Evolutionary conservation across 2,113 vertebrate species (phyloP), one percentile per base, ranked within the genome.

Genomic region (Phaethornis superciliosus): DNA sequence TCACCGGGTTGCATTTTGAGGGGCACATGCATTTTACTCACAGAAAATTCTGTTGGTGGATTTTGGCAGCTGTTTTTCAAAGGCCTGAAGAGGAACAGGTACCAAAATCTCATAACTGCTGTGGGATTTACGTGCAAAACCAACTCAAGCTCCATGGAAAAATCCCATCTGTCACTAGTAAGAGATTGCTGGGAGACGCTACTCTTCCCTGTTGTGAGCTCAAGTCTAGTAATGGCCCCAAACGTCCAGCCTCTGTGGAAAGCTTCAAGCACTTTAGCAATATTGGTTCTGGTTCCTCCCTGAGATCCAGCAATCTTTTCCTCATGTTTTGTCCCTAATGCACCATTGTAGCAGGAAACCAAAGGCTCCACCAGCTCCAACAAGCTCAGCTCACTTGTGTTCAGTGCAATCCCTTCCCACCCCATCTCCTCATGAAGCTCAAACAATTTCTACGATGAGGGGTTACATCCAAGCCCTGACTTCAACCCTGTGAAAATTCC

Each of bases 21-120:
- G 7, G 51, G n/a, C 51, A 74, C 40, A 12, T 0, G 4, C 6
- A 3, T 52, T 51, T 60, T 42, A 40, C 55, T n/a, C 51, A 9
- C 54, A 72, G 69, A 77, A 54, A 20, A 14, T 70, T 54, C 0
- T 0, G 33, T 30, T 51, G 59, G 35, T 14, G 40, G 26, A 27
- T 65, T 89, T 74, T 58, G 77, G 68, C 76, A 90, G 40, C n/a
- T 22, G 59, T 56, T 94, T 86, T 68, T 44, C 71, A 71, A 72
- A 67, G 81, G 52, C 15, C 20, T 44, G 77, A 40, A 33, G 30
- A 64, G 63, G 6, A 88, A 28, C 33, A 59, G 71, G 68, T 28
- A 74, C 46, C 20, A 52, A 72, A 33, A 0, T 3, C 77, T 69
- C 27, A 27, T 16, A 21, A 13, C 11, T 40, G 40, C 40, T 11